Percentiles rank a stretch among this genome's conserved stretches.
Evolutionary conservation across 2,797 vertebrate species (phyloP).

Genomic region (Eremophila alpestris): DNA sequence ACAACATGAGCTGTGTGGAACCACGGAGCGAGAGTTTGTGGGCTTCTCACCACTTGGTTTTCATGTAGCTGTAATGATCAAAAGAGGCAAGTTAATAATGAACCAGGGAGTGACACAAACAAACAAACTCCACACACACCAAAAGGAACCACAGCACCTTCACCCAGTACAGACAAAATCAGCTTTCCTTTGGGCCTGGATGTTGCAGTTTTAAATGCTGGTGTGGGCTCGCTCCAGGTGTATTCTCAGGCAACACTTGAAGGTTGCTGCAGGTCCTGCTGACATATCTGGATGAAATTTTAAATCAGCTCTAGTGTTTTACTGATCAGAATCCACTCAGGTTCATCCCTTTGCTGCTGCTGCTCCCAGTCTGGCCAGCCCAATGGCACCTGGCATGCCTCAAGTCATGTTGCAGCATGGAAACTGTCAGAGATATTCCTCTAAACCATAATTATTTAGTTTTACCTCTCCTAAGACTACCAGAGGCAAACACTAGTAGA

Average conservation of each 20-base stretch:
- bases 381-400: background rate
- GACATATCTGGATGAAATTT: background rate
- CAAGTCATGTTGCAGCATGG: background rate
- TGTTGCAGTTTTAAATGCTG: background rate
- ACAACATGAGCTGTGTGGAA: background rate
- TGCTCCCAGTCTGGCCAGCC: background rate
- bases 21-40: rapidly evolving
- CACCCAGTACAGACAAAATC: background rate
- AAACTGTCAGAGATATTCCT: background rate
- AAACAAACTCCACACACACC: background rate
- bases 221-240: background rate
- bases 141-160: background rate
- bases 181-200: background rate
- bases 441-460: background rate
- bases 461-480: background rate
- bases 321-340: background rate
- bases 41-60: background rate
- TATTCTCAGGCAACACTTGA: background rate
- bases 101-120: background rate
- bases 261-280: background rate
- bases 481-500: background rate
- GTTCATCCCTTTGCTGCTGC: background rate
- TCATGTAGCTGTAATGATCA: background rate
- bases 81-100: background rate
- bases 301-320: background rate